phyloP scores from a whole-genome alignment of 1,140 invertebrate genomes.

The Platyscapa corneri region DNA sequence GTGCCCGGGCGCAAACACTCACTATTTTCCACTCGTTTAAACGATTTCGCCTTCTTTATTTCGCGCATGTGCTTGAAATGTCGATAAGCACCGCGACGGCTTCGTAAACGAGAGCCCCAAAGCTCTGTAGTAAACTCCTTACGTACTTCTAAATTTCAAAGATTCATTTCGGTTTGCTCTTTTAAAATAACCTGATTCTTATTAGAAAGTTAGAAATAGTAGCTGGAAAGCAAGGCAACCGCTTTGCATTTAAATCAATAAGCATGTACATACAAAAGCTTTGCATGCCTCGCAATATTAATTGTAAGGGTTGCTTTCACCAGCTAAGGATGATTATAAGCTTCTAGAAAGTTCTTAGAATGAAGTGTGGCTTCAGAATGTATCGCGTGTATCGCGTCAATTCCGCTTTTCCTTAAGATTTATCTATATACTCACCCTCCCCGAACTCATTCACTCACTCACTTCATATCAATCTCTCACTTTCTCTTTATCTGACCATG shows the following conservation, averaged over 20 bases:
- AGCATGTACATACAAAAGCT: background rate
- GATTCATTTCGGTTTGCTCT: constrained; percentile 23
- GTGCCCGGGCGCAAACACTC: too few species aligned
- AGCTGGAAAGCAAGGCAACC: background rate
- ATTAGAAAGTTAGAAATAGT: constrained; percentile 14
- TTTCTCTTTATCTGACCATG: background rate
- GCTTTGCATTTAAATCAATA: constrained; percentile 36
- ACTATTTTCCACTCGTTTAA: background rate
- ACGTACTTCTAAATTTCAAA: constrained; percentile 7
- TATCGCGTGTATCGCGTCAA: constrained; percentile 60
- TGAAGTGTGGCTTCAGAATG: constrained; percentile 55
- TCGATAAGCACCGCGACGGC: background rate
- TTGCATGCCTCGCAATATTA: constrained; percentile 41
- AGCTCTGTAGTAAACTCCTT: background rate
- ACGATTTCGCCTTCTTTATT: constrained; percentile 36
- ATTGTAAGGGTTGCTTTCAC: constrained; percentile 14
- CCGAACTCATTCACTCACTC: too few species aligned
- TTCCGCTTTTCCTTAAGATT: constrained; percentile 32
- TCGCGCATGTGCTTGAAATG: constrained; percentile 46
- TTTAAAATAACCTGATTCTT: constrained; percentile 28
- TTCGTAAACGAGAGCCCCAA: background rate
- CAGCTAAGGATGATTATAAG: background rate
- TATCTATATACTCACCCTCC: too few species aligned
- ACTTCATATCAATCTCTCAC: background rate
- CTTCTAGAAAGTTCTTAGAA: constrained; percentile 53